Base-by-base conservation (phyloP, 2,797 vertebrate genomes). In the Rhabdophis nuchalis region DNA sequence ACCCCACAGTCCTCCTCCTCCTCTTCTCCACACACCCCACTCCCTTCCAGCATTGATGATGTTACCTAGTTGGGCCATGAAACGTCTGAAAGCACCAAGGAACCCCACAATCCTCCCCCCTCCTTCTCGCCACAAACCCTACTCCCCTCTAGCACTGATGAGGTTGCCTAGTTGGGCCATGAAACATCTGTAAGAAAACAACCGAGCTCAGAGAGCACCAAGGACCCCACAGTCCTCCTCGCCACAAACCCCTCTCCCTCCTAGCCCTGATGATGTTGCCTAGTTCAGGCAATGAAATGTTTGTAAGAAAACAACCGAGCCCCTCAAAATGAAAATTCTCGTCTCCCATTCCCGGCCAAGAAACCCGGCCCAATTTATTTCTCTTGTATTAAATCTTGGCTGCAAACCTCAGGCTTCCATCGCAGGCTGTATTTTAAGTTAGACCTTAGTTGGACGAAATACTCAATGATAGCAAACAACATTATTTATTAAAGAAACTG, bases 321-420 rank as follows among this genome's bases (percentile, higher is more conserved):
- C 4, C 5, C 11, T 64, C 61, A n/a, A n/a, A 64, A 64, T 64
- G 61, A 14, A n/a, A n/a, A n/a, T 6, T 14, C 5, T 90, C 89
- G 1, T 90, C 91, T 89, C 11, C 23, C 94, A 93, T 93, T 95
- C 93, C 92, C 88, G 93, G 94, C 60, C 93, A 93, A 91, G 61
- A 64, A n/a, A 88, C 93, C 95, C 94, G 95, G 95, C 96, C 89
- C 92, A 88, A 90, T 56, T 93, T 94, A 93, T 94, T 95, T 89
- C 91, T 82, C 92, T 91, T 93, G 87, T 91, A 88, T 91, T 95
- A 89, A 93, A 68, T 61, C 93, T 95, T 88, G 90, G 90, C 94
- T 94, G 94, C 92, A 93, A 94, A 93, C 94, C 82, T 82, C 58
- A 90, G 58, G 91, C 95, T 93, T 91, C 95, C 95, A 93, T 54